Base-by-base conservation (phyloP, 23 tunicate species). In the Clavelina lepadiformis region DNA sequence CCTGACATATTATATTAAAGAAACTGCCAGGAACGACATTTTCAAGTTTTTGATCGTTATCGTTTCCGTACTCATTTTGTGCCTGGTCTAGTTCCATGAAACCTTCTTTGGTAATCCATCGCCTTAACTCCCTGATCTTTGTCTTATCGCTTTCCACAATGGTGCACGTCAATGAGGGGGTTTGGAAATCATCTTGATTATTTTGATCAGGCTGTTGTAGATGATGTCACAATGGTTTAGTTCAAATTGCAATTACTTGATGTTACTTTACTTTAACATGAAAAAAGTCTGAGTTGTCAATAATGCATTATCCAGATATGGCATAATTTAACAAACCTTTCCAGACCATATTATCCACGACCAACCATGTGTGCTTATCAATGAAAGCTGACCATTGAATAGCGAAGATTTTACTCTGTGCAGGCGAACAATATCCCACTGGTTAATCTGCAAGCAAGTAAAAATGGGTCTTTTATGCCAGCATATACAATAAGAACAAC, bases 381-480 rank as follows among this genome's bases (percentile, higher is more conserved):
- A 58, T 23, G 84, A 35, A 6, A 78, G n/a, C 11, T 46, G 22
- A 1, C 61, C 69, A 23, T 53, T 2, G n/a, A 22, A 58, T 2
- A 2, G 7, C 28, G 27, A 28, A 5, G 74, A 31, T 46, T 51
- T 29, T 1, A 78, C 51, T 4, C 84, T 49, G 68, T 78, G 84
- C 1, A 78, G 30, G 1, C 84, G 84, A 58, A 78, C 68, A n/a
- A 78, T 68, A 35, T 78, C 84, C 56, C 66, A 68, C 31, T 78
- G 68, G 5, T 59, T 38, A 0, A 58, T 61, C 84, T 78, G 52
- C 13, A 20, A 15, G 56, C 23, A 51, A 18, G 21, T 18, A 68
- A 50, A 64, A 13, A 18, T n/a, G n/a, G n/a, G n/a, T n/a, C n/a
- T n/a, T n/a, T n/a, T n/a, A n/a, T n/a, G n/a, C n/a, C n/a, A n/a